phyloP scores from a whole-genome alignment of 2,888 invertebrate genomes.

The Ormyrus thymus region DNA sequence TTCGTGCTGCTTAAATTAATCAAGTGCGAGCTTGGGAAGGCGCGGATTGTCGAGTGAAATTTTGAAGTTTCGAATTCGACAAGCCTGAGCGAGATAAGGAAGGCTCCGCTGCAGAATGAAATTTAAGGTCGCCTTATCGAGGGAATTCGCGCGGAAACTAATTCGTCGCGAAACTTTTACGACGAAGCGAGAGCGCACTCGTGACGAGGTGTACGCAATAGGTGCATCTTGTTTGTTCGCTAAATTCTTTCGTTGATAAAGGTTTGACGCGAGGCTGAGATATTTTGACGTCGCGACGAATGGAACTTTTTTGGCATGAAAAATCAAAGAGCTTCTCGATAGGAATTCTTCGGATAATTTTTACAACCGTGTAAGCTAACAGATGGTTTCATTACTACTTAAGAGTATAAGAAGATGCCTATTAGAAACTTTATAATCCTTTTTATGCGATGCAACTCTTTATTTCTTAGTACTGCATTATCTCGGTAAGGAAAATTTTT shows the following conservation, averaged over 20 bases:
- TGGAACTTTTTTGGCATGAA: background rate
- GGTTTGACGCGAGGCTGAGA: background rate
- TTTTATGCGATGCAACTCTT: background rate
- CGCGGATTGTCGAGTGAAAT: background rate
- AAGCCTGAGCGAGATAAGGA: slow-evolving; percentile 11
- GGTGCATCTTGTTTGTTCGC: too few species aligned
- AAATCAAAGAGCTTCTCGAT: background rate
- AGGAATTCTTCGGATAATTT: too few species aligned
- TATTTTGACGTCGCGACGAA: background rate
- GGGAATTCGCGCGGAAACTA: slow-evolving; percentile 20
- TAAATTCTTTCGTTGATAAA: background rate
- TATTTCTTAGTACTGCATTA: slow-evolving; percentile 19
- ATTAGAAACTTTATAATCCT: slow-evolving; percentile 5
- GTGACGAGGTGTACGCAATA: background rate
- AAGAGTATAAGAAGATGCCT: background rate
- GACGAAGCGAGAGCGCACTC: background rate
- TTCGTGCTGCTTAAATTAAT: too few species aligned
- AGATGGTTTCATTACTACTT: too few species aligned
- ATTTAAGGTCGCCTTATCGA: slow-evolving; percentile 47
- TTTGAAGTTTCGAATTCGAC: background rate
- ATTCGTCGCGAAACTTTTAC: background rate
- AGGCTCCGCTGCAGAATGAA: background rate
- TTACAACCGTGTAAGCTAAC: too few species aligned
- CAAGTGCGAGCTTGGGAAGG: too few species aligned
- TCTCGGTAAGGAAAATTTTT: slow-evolving; percentile 4